Evolutionary conservation across 2,888 invertebrate genomes (phyloP).

Genomic region (Protonemura montana): DNA sequence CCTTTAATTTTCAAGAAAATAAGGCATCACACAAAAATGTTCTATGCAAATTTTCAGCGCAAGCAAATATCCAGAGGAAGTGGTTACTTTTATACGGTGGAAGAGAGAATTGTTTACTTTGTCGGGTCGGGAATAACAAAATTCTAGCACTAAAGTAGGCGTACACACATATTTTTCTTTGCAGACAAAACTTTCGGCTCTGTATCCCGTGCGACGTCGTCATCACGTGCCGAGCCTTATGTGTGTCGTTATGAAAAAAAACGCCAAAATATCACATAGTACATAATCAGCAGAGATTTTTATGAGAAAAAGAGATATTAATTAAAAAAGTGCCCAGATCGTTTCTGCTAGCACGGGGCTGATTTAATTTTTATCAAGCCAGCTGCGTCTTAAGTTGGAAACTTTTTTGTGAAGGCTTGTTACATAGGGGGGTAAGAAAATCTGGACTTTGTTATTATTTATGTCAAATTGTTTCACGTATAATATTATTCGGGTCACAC

Average conservation of each 20-base stretch:
- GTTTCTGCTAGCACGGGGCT: background rate
- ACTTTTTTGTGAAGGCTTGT: background rate
- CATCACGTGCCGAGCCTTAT: background rate
- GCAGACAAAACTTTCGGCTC: conserved; percentile 18
- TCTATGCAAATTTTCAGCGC: conserved; percentile 37
- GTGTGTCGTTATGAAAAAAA: conserved; percentile 25
- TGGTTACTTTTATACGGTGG: conserved; percentile 28
- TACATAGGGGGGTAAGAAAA: background rate
- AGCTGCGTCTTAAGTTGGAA: background rate
- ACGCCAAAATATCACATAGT: conserved; percentile 16
- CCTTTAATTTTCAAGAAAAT: conserved; percentile 38
- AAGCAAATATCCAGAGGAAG: conserved; percentile 23
- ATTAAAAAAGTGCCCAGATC: background rate
- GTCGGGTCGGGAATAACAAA: conserved; percentile 37
- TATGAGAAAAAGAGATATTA: background rate
- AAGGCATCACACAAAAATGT: conserved; percentile 28
- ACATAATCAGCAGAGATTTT: conserved; percentile 29
- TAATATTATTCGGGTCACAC: background rate
- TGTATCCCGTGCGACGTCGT: background rate
- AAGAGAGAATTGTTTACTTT: conserved; percentile 39
- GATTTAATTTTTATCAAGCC: background rate
- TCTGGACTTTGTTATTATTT: background rate
- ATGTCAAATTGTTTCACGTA: background rate
- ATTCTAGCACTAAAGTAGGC: conserved; percentile 15
- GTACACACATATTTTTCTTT: conserved; percentile 8